These are phyloP conservation scores for Sebastes matsubarae DNA, from an alignment of 2,797 vertebrate genomes.

Conservation along the genomic window DNA sequence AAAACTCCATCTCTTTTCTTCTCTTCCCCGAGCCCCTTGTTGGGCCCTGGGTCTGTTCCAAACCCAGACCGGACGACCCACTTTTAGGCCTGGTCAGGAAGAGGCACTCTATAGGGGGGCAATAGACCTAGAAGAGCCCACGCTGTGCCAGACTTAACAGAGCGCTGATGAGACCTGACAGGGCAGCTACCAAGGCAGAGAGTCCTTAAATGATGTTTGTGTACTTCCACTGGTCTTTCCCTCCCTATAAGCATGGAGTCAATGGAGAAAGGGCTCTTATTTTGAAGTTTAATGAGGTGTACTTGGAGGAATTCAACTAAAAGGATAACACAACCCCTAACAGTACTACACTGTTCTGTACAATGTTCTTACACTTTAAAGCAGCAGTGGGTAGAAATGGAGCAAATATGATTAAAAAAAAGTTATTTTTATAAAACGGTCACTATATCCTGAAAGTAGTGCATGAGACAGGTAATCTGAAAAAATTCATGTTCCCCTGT, in stretches of 20 bases:
- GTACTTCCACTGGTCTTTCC: slow-evolving; percentile 21
- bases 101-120: slow-evolving; percentile 53
- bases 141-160: slow-evolving; percentile 59
- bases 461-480: no score
- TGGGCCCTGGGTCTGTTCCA: slow-evolving; percentile 43
- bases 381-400: no score
- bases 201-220: slow-evolving; percentile 43
- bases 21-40: slow-evolving; percentile 8
- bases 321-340: neutral
- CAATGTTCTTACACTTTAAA: neutral
- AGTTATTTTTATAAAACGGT: no score
- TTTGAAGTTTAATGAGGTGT: slow-evolving; percentile 1
- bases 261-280: neutral
- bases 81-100: slow-evolving; percentile 58
- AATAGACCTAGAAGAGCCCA: slow-evolving; percentile 57
- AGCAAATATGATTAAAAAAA: no score
- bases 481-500: no score
- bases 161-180: slow-evolving; percentile 81
- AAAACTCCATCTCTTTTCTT: slow-evolving; percentile 16
- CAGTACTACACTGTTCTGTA: neutral
- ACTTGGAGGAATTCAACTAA: neutral
- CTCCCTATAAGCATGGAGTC: neutral
- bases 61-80: slow-evolving; percentile 76
- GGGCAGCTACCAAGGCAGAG: slow-evolving; percentile 32
- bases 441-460: no score